Conservation (phyloP, 2,888 invertebrate species). For the Lithophane semibrunnea region DNA sequence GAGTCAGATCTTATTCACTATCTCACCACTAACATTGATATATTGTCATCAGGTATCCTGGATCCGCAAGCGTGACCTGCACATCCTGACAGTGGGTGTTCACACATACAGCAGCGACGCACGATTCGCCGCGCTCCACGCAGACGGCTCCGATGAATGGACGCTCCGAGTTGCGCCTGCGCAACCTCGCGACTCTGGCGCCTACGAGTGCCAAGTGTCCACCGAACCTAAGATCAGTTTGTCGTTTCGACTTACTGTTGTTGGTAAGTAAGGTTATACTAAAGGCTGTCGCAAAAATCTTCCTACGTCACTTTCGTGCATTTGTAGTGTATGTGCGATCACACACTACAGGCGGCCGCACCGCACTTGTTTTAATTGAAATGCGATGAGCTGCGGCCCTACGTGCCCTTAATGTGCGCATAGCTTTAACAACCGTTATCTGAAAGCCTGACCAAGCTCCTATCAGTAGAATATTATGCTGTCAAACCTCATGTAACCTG, state of each 20-base stretch:
- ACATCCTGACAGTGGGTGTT: slow-evolving; percentile 92
- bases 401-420: background rate
- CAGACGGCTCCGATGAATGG: slow-evolving; percentile 92
- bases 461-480: background rate
- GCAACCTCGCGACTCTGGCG: slow-evolving; percentile 95
- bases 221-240: slow-evolving; percentile 97
- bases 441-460: background rate
- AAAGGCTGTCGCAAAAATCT: background rate
- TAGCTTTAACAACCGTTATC: background rate
- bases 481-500: background rate
- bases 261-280: slow-evolving; percentile 91
- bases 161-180: slow-evolving; percentile 90
- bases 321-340: background rate
- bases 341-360: background rate
- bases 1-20: background rate
- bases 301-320: background rate
- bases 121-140: slow-evolving; percentile 91
- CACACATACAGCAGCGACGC: slow-evolving; percentile 92
- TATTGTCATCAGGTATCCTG: slow-evolving; percentile 93
- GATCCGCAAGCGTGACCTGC: slow-evolving; percentile 95
- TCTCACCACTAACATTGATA: background rate
- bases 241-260: slow-evolving; percentile 93
- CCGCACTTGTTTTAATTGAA: background rate
- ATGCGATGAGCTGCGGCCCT: background rate
- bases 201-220: slow-evolving; percentile 97